Conservation (phyloP, 2,113 vertebrate species). For the Choloepus hoffmanni region DNA sequence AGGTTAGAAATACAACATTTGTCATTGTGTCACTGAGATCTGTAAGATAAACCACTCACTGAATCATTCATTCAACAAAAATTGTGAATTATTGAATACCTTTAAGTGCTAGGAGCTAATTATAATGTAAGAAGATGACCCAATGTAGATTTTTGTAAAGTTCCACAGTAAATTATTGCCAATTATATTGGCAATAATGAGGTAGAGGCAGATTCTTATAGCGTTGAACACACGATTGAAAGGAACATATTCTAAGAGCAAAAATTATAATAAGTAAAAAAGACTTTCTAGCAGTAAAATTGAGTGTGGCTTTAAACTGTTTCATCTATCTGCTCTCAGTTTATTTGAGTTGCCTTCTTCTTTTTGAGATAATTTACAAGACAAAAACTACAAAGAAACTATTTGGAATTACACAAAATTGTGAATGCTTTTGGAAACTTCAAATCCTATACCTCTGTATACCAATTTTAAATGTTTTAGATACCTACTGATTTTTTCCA, state of each 20-base stretch:
- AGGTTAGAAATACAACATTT: background rate
- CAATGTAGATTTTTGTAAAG: background rate
- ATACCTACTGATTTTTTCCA: background rate
- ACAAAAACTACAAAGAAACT: background rate
- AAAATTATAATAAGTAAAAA: background rate
- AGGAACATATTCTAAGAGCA: background rate
- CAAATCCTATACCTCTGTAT: background rate
- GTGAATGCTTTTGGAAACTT: constrained; percentile 36
- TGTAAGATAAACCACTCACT: background rate
- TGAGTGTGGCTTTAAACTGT: background rate
- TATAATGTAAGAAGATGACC: background rate
- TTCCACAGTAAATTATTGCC: background rate
- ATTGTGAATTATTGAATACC: background rate
- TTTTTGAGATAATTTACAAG: background rate
- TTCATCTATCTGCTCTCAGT: background rate
- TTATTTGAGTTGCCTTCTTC: background rate
- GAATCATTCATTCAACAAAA: background rate
- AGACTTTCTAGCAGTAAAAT: background rate
- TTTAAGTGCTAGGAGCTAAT: background rate
- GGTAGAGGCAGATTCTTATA: background rate
- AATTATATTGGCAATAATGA: background rate
- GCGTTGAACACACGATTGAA: background rate
- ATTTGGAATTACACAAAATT: background rate
- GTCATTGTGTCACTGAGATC: background rate
- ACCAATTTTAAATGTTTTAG: constrained; percentile 29